Conservation (phyloP, 1,140 invertebrate genomes). For the Eriocheir sinensis region DNA sequence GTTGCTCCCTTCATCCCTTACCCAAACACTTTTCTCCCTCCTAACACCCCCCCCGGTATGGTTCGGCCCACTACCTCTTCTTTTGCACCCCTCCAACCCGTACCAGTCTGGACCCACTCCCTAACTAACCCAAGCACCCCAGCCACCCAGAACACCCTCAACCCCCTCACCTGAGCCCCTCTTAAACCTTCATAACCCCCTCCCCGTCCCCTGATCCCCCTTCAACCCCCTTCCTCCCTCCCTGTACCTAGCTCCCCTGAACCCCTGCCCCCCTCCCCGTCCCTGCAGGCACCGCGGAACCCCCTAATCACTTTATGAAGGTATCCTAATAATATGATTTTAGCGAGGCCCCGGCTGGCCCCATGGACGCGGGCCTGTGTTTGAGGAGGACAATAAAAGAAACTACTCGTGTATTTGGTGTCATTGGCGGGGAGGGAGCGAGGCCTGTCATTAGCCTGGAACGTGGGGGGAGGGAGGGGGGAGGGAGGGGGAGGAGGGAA, state of each 20-base stretch:
- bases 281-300: background rate
- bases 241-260: background rate
- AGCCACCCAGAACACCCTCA: background rate
- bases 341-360: conserved; percentile 32
- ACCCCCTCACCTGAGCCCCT: too few species aligned
- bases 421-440: conserved; percentile 57
- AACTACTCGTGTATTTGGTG: conserved; percentile 70
- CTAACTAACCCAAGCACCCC: too few species aligned
- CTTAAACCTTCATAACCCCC: background rate
- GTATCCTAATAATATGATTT: conserved; percentile 76
- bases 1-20: too few species aligned
- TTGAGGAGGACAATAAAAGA: conserved; percentile 74
- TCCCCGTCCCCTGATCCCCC: too few species aligned
- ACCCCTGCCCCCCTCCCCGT: background rate
- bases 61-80: background rate
- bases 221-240: background rate
- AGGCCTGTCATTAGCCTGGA: conserved; percentile 63
- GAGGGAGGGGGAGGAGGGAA: background rate
- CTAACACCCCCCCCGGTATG: too few species aligned
- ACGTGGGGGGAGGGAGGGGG: conserved; percentile 3
- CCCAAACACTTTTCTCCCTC: too few species aligned
- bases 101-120: background rate
- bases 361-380: conserved; percentile 33
- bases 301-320: conserved; percentile 72
- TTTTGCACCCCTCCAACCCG: background rate